phyloP scores from a whole-genome alignment of 2,888 invertebrate species.

The Mantis religiosa region DNA sequence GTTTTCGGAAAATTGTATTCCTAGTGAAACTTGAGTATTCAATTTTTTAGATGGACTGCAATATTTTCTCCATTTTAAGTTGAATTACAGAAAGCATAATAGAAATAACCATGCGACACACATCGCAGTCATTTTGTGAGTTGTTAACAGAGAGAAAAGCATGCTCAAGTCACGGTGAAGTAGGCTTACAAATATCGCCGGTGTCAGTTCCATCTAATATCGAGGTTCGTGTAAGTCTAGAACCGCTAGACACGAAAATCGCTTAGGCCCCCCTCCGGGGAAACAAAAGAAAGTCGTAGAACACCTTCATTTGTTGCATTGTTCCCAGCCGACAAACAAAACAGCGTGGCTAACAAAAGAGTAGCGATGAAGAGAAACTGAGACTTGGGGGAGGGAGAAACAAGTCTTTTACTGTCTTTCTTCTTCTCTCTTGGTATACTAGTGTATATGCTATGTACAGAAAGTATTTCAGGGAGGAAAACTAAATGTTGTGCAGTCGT shows the following conservation, averaged over 20 bases:
- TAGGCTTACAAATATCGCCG: not conserved
- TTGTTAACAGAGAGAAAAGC: too few species aligned
- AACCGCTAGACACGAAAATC: not conserved
- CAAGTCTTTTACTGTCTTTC: not conserved
- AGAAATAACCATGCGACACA: too few species aligned
- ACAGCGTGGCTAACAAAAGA: not conserved
- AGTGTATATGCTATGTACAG: not conserved
- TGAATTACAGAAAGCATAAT: too few species aligned
- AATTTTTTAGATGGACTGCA: too few species aligned
- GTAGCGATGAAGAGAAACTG: not conserved
- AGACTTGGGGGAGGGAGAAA: not conserved
- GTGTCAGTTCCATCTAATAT: not conserved
- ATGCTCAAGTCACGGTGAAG: not conserved
- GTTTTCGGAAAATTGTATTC: too few species aligned
- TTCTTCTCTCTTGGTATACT: not conserved
- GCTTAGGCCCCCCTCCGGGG: not conserved
- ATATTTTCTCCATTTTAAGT: too few species aligned
- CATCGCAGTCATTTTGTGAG: too few species aligned
- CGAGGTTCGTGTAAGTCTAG: not conserved
- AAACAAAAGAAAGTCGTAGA: not conserved
- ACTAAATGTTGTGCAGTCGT: not conserved
- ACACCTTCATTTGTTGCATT: not conserved
- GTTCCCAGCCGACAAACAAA: not conserved
- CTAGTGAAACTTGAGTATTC: too few species aligned
- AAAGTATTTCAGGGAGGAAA: too few species aligned